phyloP scores from a whole-genome alignment of 2,797 vertebrate species.

The Graptemys geographica region DNA sequence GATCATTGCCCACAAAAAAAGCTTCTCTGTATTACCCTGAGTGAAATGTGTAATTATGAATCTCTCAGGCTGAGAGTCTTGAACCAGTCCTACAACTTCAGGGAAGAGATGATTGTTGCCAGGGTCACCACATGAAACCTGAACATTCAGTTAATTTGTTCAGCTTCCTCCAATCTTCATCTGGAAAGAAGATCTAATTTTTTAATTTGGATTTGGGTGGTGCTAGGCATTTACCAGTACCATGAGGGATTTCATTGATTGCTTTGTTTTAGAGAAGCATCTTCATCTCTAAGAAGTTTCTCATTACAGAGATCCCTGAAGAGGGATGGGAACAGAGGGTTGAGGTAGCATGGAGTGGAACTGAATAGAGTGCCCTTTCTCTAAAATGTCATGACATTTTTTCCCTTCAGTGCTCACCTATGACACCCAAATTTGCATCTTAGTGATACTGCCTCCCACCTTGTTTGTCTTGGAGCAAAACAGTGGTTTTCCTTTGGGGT shows the following conservation, averaged over 20 bases:
- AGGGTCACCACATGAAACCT: neutral
- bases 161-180: neutral
- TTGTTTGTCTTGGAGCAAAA: neutral
- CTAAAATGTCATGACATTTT: neutral
- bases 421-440: neutral
- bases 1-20: neutral
- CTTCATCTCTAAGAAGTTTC: neutral
- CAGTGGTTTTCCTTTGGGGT: neutral
- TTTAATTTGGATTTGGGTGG: neutral
- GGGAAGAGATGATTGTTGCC: neutral
- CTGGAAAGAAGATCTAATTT: neutral
- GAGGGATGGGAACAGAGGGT: rapidly evolving
- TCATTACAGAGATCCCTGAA: neutral
- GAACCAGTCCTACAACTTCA: neutral
- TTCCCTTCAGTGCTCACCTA: neutral
- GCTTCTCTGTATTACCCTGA: neutral
- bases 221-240: neutral
- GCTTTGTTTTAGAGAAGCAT: neutral
- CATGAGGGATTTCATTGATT: neutral
- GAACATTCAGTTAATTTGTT: neutral
- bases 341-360: neutral
- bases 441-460: neutral
- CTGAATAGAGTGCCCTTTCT: neutral
- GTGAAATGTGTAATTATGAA: neutral
- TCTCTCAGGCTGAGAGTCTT: neutral